These are phyloP conservation scores for Asarcornis scutulata DNA, from an alignment of 2,113 vertebrate species.

Conservation along the genomic window DNA sequence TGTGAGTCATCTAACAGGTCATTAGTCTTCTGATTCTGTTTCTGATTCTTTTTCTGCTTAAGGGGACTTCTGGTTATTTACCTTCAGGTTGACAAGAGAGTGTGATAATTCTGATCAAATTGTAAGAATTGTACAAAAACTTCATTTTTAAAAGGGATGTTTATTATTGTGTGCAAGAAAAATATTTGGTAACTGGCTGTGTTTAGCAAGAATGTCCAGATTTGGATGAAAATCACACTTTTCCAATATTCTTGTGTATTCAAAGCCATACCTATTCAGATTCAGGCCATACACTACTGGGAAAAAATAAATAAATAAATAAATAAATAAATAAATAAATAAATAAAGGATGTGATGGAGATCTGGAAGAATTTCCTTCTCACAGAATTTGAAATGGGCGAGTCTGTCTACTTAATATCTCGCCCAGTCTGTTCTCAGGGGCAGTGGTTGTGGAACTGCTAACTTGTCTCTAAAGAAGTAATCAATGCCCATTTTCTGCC, in stretches of 20 bases:
- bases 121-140: neutral
- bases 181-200: neutral
- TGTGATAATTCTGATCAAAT: neutral
- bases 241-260: neutral
- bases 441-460: neutral
- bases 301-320: neutral
- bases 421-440: neutral
- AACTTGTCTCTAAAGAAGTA: neutral
- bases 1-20: neutral
- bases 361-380: neutral
- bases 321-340: neutral
- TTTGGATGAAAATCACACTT: neutral
- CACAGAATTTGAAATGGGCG: neutral
- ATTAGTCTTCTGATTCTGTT: neutral
- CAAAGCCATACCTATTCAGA: neutral
- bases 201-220: neutral
- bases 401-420: neutral
- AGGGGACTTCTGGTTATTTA: neutral
- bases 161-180: neutral
- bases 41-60: neutral
- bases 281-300: neutral
- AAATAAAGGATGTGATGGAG: neutral
- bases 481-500: neutral
- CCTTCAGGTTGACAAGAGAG: neutral
- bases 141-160: neutral